phyloP scores from a whole-genome alignment of 1,140 invertebrate species.

The Caenorhabditis remanei region DNA sequence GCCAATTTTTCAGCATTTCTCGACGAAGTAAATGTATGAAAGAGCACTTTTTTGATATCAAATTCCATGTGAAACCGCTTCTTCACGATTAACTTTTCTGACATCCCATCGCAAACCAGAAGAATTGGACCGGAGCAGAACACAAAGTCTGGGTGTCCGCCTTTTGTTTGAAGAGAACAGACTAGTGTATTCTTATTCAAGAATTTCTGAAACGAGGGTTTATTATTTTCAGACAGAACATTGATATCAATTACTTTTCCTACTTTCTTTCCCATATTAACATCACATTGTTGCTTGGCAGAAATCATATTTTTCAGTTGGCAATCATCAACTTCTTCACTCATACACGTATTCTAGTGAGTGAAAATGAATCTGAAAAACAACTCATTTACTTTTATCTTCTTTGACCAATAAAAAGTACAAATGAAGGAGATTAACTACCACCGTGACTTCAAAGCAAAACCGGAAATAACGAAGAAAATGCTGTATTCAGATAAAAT shows the following conservation, averaged over 20 bases:
- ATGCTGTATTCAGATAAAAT: background rate
- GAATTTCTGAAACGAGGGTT: background rate
- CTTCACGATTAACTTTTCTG: background rate
- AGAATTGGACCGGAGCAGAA: background rate
- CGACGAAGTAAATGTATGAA: background rate
- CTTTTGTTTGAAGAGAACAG: background rate
- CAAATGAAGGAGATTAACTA: too few species aligned
- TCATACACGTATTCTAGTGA: conserved; percentile 37
- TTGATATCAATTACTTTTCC: background rate
- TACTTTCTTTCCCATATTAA: background rate
- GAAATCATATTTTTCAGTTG: conserved; percentile 36
- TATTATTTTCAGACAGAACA: background rate
- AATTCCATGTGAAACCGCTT: conserved; percentile 3
- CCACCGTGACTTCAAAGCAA: too few species aligned
- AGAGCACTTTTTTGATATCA: conserved; percentile 27
- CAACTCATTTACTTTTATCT: background rate
- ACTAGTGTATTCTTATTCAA: background rate
- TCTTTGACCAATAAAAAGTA: background rate
- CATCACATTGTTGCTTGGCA: conserved; percentile 12
- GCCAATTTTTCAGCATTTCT: conserved; percentile 16
- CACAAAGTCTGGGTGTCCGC: background rate
- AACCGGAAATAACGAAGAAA: too few species aligned
- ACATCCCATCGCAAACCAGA: conserved; percentile 17
- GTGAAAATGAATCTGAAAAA: background rate
- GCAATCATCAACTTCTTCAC: conserved; percentile 43